A percentile compares a stretch with the other conserved stretches of the same genome.
phyloP scores from a whole-genome alignment of 2,113 vertebrate genomes.

The Hymenochirus boettgeri region DNA sequence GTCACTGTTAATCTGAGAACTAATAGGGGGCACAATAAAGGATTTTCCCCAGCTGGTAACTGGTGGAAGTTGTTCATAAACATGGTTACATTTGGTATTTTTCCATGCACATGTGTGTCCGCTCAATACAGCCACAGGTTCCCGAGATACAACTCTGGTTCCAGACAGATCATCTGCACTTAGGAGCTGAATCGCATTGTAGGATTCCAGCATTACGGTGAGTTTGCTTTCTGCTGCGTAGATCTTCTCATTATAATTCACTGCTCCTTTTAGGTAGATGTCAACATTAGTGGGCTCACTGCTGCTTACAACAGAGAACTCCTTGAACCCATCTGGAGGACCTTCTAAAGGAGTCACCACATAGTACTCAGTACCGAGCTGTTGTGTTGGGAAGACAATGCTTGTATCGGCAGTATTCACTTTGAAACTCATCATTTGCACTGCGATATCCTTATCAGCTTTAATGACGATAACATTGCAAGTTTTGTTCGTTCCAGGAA shows the following conservation, averaged over 20 bases:
- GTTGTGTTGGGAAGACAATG: neutral
- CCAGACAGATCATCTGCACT: neutral
- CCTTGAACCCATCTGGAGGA: neutral
- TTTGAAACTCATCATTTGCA: neutral
- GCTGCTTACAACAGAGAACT: constrained; percentile 13
- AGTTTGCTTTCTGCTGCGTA: neutral
- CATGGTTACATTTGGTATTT: neutral
- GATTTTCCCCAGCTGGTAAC: neutral
- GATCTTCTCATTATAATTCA: neutral
- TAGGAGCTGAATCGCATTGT: constrained; percentile 21
- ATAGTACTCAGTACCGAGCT: constrained; percentile 15
- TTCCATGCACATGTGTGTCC: constrained; percentile 10
- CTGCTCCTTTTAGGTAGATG: neutral
- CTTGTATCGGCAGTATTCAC: neutral
- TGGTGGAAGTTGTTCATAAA: constrained; percentile 2
- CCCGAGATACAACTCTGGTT: neutral
- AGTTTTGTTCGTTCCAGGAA: neutral
- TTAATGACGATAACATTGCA: neutral
- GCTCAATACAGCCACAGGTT: neutral
- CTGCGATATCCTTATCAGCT: constrained; percentile 2
- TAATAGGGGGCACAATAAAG: constrained; percentile 6
- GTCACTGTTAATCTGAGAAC: neutral
- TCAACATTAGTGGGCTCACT: neutral
- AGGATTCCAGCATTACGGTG: neutral
- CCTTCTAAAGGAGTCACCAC: neutral